A percentile compares a stretch with the other conserved stretches of the same genome.
These are phyloP conservation scores for Ictalurus punctatus DNA, from an alignment of 2,113 vertebrate genomes.

Conservation along the genomic window DNA sequence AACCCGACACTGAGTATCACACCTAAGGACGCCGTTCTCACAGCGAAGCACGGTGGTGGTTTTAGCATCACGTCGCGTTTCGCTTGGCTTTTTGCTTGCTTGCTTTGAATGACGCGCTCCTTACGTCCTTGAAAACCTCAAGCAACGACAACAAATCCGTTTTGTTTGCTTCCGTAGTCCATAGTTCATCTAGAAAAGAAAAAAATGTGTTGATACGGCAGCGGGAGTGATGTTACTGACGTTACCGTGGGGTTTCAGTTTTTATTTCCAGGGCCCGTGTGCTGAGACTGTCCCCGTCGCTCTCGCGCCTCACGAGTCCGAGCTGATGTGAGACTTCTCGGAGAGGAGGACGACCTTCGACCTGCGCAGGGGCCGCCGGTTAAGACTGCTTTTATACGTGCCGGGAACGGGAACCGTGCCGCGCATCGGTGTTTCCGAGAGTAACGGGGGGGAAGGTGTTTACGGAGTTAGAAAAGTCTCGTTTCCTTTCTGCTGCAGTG, in stretches of 20 bases:
- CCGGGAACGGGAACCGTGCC: too few species aligned
- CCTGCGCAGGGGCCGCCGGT: not conserved
- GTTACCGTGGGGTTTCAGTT: conserved; percentile 71
- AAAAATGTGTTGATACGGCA: not conserved
- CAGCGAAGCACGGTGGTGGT: not conserved
- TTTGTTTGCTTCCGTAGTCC: not conserved
- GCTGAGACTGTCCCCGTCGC: conserved; percentile 85
- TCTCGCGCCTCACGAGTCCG: conserved; percentile 79
- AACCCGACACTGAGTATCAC: not conserved
- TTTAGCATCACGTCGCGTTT: not conserved
- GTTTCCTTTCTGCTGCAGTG: conserved; percentile 2
- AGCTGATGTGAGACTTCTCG: conserved; percentile 64
- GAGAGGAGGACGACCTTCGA: conserved; percentile 7
- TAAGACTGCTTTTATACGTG: not conserved
- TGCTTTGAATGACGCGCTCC: not conserved
- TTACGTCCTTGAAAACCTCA: not conserved
- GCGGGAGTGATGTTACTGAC: not conserved
- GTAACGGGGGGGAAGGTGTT: not conserved
- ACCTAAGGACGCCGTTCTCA: not conserved
- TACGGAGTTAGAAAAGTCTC: not conserved
- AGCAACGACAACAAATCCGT: not conserved
- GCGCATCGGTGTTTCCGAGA: not conserved
- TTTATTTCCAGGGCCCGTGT: conserved; percentile 89
- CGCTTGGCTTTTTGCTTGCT: not conserved
- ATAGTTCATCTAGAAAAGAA: not conserved